Percentiles rank a stretch among this genome's conserved stretches.
phyloP scores from a whole-genome alignment of 1,140 invertebrate genomes.

The Lanistes nyassanus region DNA sequence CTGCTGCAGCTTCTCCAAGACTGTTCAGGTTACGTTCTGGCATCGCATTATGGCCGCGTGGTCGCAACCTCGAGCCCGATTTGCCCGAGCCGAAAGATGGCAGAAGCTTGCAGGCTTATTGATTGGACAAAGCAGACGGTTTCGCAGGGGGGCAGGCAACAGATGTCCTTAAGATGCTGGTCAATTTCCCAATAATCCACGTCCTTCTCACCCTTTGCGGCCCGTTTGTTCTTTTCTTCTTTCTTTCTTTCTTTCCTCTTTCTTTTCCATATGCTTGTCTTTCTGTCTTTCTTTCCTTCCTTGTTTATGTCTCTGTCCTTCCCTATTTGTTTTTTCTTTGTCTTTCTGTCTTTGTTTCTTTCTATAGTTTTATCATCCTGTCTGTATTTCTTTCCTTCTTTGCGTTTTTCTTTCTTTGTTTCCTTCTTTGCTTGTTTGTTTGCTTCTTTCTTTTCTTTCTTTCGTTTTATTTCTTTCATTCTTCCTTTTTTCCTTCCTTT shows the following conservation, averaged over 20 bases:
- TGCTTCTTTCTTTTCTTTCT: constrained; percentile 4
- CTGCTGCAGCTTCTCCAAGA: too few relatives aligned
- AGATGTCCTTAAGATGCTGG: background rate
- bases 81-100: background rate
- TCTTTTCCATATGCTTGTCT: too few relatives aligned
- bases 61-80: too few relatives aligned
- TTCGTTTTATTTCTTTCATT: too few relatives aligned
- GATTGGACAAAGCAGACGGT: background rate
- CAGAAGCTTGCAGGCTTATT: background rate
- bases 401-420: constrained; percentile 1
- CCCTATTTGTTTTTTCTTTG: background rate
- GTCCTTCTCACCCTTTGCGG: background rate
- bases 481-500: too few relatives aligned
- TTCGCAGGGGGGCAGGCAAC: background rate
- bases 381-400: constrained; percentile 17
- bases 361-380: constrained; percentile 1
- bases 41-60: too few relatives aligned
- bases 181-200: background rate
- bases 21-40: too few relatives aligned
- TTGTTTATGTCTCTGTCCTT: background rate
- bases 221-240: background rate
- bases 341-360: constrained; percentile 6
- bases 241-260: too few relatives aligned
- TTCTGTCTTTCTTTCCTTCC: constrained; percentile 5
- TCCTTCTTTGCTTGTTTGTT: background rate